These are phyloP conservation scores for Parotocinclus haroldoi DNA, from an alignment of 2,797 vertebrate genomes.

Conservation along the genomic window DNA sequence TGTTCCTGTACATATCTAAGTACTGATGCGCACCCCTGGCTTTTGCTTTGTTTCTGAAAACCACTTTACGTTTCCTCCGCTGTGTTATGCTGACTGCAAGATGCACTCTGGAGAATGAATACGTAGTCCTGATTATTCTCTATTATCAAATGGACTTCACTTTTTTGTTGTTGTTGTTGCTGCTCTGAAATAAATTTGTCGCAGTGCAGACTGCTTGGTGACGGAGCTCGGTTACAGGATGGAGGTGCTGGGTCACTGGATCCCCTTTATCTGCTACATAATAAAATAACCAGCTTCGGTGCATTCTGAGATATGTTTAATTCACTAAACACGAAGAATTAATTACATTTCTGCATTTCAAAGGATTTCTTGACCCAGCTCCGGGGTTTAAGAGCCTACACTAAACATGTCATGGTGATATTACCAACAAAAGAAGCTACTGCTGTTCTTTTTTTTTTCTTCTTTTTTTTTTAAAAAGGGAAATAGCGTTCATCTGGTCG, in stretches of 20 bases:
- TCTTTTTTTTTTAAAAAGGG: no score
- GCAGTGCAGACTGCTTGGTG: constrained; percentile 51
- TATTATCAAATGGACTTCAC: constrained; percentile 63
- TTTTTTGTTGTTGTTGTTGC: no score
- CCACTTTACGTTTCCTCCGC: constrained; percentile 45
- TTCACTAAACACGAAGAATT: constrained; percentile 75
- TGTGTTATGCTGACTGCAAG: constrained; percentile 64
- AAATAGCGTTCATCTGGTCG: constrained; percentile 58
- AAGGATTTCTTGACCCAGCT: constrained; percentile 58
- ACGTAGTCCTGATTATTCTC: constrained; percentile 70
- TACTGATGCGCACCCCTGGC: constrained; percentile 29
- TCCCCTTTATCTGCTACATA: constrained; percentile 71
- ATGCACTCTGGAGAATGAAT: constrained; percentile 63
- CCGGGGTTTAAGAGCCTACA: constrained; percentile 52
- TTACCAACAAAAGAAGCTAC: constrained; percentile 59
- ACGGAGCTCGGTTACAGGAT: constrained; percentile 46
- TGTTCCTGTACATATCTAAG: constrained; percentile 47
- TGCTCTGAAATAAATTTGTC: constrained; percentile 68
- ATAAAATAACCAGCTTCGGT: constrained; percentile 63
- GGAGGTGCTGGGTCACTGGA: constrained; percentile 34
- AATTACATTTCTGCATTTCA: constrained; percentile 79
- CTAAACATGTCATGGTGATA: constrained; percentile 64
- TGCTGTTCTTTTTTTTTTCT: no score
- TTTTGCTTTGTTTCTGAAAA: constrained; percentile 51
- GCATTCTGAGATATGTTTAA: constrained; percentile 69